Percentiles rank a stretch among this genome's conserved stretches.
Conservation (phyloP, 2,113 vertebrate genomes). For the Sturnira hondurensis region DNA sequence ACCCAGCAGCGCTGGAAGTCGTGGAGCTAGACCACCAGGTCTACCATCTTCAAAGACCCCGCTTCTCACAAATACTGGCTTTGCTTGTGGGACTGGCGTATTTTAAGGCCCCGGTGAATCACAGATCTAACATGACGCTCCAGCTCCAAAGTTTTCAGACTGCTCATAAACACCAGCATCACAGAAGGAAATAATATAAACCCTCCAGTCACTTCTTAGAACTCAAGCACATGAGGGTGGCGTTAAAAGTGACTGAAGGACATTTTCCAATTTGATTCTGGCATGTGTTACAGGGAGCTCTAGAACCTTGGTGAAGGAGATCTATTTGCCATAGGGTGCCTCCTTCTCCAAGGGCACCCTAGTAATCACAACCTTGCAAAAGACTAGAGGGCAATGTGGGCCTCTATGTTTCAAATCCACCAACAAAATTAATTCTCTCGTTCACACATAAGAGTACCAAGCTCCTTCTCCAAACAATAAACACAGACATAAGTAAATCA, state of each 20-base stretch:
- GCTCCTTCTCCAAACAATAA: not conserved
- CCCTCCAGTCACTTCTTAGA: not conserved
- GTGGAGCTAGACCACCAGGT: too few species aligned
- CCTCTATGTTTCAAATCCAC: not conserved
- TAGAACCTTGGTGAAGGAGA: not conserved
- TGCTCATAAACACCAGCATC: not conserved
- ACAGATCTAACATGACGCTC: not conserved
- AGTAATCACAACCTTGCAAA: not conserved
- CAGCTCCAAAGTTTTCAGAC: not conserved
- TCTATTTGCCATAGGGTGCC: accelerated
- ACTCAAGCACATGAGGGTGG: not conserved
- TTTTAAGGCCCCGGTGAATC: not conserved
- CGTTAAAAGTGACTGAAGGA: not conserved
- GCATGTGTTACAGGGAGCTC: accelerated
- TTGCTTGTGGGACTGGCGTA: not conserved
- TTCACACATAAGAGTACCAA: not conserved
- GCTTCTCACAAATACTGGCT: not conserved
- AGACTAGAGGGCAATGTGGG: not conserved
- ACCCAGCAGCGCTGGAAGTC: not conserved
- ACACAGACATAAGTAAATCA: not conserved
- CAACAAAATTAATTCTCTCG: not conserved
- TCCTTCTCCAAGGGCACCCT: not conserved
- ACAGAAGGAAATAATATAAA: not conserved
- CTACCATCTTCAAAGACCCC: not conserved
- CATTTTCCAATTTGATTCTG: not conserved